Evolutionary conservation across 1,140 invertebrate genomes (phyloP).

Genomic region (Bombyx mori): DNA sequence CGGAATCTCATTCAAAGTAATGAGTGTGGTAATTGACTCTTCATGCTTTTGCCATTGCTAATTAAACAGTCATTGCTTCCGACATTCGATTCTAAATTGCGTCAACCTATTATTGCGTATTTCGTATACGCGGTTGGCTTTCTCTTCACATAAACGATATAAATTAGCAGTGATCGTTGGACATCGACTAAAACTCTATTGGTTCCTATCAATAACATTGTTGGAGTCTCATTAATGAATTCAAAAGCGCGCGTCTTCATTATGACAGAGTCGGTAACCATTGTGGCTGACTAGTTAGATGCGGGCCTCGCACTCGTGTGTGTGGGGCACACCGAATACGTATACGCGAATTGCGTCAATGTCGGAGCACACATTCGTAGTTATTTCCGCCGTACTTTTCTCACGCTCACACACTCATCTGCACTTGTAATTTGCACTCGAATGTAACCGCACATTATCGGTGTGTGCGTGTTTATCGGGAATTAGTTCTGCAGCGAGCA

Average conservation of each 20-base stretch:
- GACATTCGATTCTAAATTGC: neutral
- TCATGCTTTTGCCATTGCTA: constrained; percentile 23
- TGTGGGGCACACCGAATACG: constrained; percentile 14
- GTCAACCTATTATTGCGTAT: neutral
- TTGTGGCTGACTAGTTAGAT: constrained; percentile 48
- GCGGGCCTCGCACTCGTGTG: constrained; percentile 34
- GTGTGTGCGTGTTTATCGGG: constrained; percentile 50
- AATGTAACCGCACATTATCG: constrained; percentile 24
- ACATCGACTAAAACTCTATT: neutral
- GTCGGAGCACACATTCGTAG: constrained; percentile 27
- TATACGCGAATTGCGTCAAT: constrained; percentile 25
- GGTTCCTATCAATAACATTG: constrained; percentile 47
- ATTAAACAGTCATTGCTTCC: constrained; percentile 19
- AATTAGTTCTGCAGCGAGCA: constrained; percentile 49
- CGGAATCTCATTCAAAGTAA: constrained; percentile 36
- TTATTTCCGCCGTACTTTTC: constrained; percentile 57
- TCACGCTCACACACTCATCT: constrained; percentile 55
- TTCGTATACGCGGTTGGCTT: neutral
- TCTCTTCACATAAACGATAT: neutral
- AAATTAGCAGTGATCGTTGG: neutral
- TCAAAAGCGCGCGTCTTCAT: constrained; percentile 61
- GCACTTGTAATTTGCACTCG: constrained; percentile 44
- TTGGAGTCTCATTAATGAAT: constrained; percentile 54
- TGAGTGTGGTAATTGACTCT: constrained; percentile 31
- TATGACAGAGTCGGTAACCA: constrained; percentile 48